Base-by-base conservation (phyloP, 1,140 invertebrate species). In the Drosophila tani region DNA sequence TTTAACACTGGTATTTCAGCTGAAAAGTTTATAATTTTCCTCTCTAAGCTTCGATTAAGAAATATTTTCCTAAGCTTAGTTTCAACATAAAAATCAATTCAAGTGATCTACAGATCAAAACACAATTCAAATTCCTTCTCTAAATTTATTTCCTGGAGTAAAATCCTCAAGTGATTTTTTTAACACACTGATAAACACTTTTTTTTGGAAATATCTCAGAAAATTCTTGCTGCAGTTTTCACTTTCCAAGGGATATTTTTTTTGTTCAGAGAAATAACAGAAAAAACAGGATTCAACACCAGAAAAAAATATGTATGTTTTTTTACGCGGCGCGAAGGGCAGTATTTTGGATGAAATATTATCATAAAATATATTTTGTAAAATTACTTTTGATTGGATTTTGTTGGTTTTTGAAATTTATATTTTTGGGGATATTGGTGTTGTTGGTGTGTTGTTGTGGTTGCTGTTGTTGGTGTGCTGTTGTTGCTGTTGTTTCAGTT, bases 351-450 rank as follows among this genome's bases (percentile, higher is more conserved):
- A 8, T 38, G 3, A 41, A 7, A n/a, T 41, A 15, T 7, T n/a
- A n/a, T n/a, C 0, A 53, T 53, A 2, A 9, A n/a, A 9, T 29
- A 32, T 35, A 11, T 11, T 35, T 35, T 5, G 8, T 9, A 8
- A 29, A 51, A 55, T 38, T 38, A 55, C 32, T 38, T 55, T 53
- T 55, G 17, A 14, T 35, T 55, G 19, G 19, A 55, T 67, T 70
- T 46, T 69, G 53, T 40, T 64, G 59, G 35, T 59, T 64, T 46
- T 69, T 75, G 41, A 66, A 24, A 24, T 4, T 24, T 71, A 45
- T 84, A 71, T 73, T 82, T 35, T 70, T 69, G 69, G 35, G 27
- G 24, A 63, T 58, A 63, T 75, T 45, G 50, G 55, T 60, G 59
- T 74, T 74, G 49, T 53, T 35, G 41, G 27, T 74, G 50, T 68